Base-by-base conservation (phyloP, 2,113 vertebrate genomes). In the Corythornis cristatus region DNA sequence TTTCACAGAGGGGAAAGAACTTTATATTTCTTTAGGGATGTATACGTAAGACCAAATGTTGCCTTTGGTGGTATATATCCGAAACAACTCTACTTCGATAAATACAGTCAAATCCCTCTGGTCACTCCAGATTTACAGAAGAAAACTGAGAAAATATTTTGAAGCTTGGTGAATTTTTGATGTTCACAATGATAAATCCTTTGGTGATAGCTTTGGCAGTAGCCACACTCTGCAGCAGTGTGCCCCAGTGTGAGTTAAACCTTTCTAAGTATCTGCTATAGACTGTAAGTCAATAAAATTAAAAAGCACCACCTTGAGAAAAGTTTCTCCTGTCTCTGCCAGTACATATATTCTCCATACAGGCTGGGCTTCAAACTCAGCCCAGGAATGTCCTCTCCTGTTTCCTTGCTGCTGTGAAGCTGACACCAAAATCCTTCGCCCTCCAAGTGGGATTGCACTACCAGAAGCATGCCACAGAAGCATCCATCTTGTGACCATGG, bases 191-290 rank as follows among this genome's bases (percentile, higher is more conserved):
- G 22, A 53, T 62, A 92, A 89, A 86, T 78, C 77, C 51, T 48
- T 15, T 33, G 46, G 31, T 19, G 1, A 29, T 15, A 51, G 33
- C 10, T 70, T 64, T 13, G 5, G 37, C 0, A 0, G 45, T 15
- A 70, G 22, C 45, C 57, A 33, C 19, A 54, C 8, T 3, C 60
- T 86, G 86, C 22, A 28, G 58, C 45, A 53, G 17, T 0, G 0
- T 13, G 25, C 4, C 29, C 4, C 1, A 0, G 33, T 15, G n/a
- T 0, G 0, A 29, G 29, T 33, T 42, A 35, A 68, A 35, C 12
- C 19, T 5, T 25, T 72, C 50, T 65, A 33, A 48, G 35, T 22
- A 37, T 33, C 67, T 65, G 48, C 58, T 60, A 20, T 58, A 61
- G 58, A 46, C 50, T 26, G 18, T 3, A 77, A 14, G 37, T 90